Evolutionary conservation across 2,113 vertebrate genomes (phyloP).

Genomic region (Eretmochelys imbricata): DNA sequence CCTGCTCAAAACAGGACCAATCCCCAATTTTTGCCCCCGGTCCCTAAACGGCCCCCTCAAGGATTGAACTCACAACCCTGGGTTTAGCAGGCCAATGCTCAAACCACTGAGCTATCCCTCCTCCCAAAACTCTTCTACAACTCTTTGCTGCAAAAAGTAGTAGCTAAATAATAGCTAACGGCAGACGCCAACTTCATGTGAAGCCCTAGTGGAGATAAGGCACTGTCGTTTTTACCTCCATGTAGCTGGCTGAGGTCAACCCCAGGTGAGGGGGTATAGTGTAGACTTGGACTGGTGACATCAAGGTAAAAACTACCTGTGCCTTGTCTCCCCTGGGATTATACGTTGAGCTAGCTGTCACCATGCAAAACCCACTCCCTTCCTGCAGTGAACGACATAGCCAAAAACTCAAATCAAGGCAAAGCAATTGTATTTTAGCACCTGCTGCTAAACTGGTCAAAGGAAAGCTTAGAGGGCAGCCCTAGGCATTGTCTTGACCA

Average conservation of each 20-base stretch:
- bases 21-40: too few relatives aligned
- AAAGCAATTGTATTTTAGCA: not conserved
- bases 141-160: not conserved
- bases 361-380: not conserved
- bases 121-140: not conserved
- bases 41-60: too few relatives aligned
- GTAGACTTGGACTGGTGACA: not conserved
- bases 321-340: not conserved
- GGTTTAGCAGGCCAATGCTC: too few relatives aligned
- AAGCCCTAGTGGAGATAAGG: not conserved
- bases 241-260: not conserved
- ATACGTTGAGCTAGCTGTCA: fast-evolving
- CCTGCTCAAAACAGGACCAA: too few relatives aligned
- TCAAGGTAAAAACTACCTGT: not conserved
- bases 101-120: too few relatives aligned
- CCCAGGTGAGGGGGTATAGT: not conserved
- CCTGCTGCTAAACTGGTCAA: not conserved
- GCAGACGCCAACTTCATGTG: not conserved
- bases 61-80: too few relatives aligned
- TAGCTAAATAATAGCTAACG: not conserved
- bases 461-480: not conserved
- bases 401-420: not conserved
- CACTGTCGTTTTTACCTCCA: not conserved
- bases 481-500: not conserved
- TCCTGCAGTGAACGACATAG: not conserved